Conservation (phyloP, 2,888 invertebrate species). For the Prosapia bicincta region DNA sequence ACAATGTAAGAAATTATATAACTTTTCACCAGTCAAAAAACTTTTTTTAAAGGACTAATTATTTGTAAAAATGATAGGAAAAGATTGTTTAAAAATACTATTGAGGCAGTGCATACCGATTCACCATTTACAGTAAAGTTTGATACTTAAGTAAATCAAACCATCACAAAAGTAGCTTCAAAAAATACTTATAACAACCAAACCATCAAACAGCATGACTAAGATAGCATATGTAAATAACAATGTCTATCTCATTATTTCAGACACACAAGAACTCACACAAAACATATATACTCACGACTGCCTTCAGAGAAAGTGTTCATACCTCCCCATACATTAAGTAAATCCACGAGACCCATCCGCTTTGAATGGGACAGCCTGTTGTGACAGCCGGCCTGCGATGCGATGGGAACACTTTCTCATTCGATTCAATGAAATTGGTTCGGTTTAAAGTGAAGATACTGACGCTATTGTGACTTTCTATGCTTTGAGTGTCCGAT, state of each 20-base stretch:
- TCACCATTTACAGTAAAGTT: too few species aligned
- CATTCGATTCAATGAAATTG: neutral
- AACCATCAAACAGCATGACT: neutral
- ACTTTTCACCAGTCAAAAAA: too few species aligned
- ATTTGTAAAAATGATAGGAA: too few species aligned
- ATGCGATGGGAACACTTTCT: neutral
- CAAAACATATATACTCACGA: neutral
- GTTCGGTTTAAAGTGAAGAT: neutral
- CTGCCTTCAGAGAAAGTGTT: neutral
- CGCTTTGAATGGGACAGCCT: neutral
- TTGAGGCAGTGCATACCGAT: too few species aligned
- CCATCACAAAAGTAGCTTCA: too few species aligned
- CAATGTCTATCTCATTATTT: neutral
- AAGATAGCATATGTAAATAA: neutral
- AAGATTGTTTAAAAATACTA: too few species aligned
- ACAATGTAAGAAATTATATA: too few species aligned
- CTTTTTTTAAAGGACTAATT: too few species aligned
- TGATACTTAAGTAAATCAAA: too few species aligned
- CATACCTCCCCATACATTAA: neutral
- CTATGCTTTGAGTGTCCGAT: too few species aligned
- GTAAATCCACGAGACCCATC: neutral
- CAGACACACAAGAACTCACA: too few species aligned
- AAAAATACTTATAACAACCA: too few species aligned
- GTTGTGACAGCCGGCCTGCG: neutral
- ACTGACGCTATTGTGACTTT: neutral